Percentiles rank a stretch among this genome's conserved stretches.
Conservation (phyloP, 1,140 invertebrate genomes). For the Nymphalis io region DNA sequence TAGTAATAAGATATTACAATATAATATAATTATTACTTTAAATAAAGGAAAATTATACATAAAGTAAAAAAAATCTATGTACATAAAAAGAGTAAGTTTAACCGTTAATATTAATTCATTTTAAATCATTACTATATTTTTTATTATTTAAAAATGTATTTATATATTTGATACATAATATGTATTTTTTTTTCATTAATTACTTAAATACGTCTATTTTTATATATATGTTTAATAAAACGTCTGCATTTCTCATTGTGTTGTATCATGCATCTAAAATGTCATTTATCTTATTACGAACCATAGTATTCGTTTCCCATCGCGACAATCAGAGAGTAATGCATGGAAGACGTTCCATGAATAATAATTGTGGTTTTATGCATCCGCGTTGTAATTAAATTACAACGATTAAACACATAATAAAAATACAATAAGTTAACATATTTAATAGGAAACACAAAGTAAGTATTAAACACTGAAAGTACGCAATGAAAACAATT, state of each 20-base stretch:
- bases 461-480: background rate
- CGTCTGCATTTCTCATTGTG: background rate
- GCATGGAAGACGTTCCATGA: constrained; percentile 38
- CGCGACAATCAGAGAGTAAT: constrained; percentile 13
- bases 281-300: constrained; percentile 16
- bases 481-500: background rate
- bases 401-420: constrained; percentile 30
- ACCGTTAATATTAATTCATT: too few species aligned
- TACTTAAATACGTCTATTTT: background rate
- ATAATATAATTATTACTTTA: too few species aligned
- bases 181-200: background rate
- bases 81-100: too few species aligned
- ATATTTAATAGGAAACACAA: too few species aligned
- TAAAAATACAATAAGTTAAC: background rate
- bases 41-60: too few species aligned
- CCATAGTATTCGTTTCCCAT: constrained; percentile 12
- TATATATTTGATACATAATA: too few species aligned
- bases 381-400: constrained; percentile 42
- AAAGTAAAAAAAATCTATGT: too few species aligned
- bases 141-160: too few species aligned
- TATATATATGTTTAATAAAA: background rate
- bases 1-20: too few species aligned
- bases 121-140: background rate
- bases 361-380: constrained; percentile 43
- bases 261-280: constrained; percentile 10